Evolutionary conservation across 2,113 vertebrate genomes (phyloP).

Genomic region (Pelecanus crispus): DNA sequence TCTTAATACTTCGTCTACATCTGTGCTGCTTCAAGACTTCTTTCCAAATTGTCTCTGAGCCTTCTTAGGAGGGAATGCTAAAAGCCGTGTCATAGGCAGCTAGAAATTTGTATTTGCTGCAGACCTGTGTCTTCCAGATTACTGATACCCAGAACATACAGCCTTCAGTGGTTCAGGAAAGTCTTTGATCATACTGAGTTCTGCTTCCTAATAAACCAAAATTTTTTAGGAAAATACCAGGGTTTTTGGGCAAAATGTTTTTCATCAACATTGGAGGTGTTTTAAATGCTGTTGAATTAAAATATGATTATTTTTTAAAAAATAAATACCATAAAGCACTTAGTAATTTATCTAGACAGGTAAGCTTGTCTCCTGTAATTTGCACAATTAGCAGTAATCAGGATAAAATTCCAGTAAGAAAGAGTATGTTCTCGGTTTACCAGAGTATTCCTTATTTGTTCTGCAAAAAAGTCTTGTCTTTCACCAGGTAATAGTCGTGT

Average conservation of each 20-base stretch:
- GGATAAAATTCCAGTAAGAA: not conserved
- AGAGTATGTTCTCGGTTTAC: not conserved
- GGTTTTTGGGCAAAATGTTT: not conserved
- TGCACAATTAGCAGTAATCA: not conserved
- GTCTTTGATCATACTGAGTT: not conserved
- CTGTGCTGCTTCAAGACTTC: not conserved
- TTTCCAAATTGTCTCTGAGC: not conserved
- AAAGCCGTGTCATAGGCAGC: not conserved
- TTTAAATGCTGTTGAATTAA: not conserved
- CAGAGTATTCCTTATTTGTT: not conserved
- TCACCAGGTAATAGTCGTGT: not conserved
- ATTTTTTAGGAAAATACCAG: not conserved
- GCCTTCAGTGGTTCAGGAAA: not conserved
- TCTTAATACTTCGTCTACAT: not conserved
- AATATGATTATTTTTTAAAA: not conserved
- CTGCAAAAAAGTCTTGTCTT: not conserved
- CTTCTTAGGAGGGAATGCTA: not conserved
- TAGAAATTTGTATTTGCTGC: not conserved
- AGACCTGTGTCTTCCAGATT: not conserved
- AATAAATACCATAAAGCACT: not conserved
- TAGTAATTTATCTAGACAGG: not conserved
- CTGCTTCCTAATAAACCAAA: not conserved
- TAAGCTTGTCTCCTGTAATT: not conserved
- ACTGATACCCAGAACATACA: not conserved
- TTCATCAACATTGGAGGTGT: not conserved